Evolutionary conservation across 2,888 invertebrate species (phyloP), one percentile per base, ranked within the genome.

Genomic region (Lycocerus yunnanus): DNA sequence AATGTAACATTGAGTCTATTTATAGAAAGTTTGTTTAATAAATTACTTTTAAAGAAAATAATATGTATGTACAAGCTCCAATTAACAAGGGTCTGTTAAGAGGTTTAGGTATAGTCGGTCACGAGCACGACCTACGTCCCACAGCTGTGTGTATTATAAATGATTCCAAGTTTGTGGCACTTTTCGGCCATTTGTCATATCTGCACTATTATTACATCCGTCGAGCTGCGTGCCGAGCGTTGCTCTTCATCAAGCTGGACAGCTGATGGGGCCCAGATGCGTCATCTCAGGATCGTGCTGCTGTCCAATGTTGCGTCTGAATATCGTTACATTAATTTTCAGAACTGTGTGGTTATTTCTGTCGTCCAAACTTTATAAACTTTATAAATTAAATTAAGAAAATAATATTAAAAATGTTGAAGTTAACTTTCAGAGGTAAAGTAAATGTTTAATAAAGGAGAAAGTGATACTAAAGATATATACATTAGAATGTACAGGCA

Each of bases 131-230:
- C 84, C 83, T 83, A 81, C 81, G 82, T 80, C 81, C 82, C 80
- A 81, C 87, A 87, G 85, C 87, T 86, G 87, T 86, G 87, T 86
- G 84, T 86, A 84, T 87, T 87, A 88, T 87, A 87, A 88, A 88
- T 87, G 88, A 86, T 86, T 84, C 84, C 83, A 86, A 86, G 85
- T 87, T 87, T 86, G 87, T 84, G 86, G 86, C 86, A 86, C 86
- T 86, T 85, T 84, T 85, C 84, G 82, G 84, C 87, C 85, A 87
- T 88, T 87, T 87, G 87, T 88, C 87, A 87, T 86, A 86, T 86
- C 85, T 85, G 84, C 86, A 85, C 85, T 85, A 85, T 85, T 86
- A 87, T 86, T 86, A 86, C 85, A 85, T 85, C 84, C 84, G 83
- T 82, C 81, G 82, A 80, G 80, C 79, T 83, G 81, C 80, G 82